phyloP scores from a whole-genome alignment of 2,888 invertebrate species.

The Lepas anatifera region DNA sequence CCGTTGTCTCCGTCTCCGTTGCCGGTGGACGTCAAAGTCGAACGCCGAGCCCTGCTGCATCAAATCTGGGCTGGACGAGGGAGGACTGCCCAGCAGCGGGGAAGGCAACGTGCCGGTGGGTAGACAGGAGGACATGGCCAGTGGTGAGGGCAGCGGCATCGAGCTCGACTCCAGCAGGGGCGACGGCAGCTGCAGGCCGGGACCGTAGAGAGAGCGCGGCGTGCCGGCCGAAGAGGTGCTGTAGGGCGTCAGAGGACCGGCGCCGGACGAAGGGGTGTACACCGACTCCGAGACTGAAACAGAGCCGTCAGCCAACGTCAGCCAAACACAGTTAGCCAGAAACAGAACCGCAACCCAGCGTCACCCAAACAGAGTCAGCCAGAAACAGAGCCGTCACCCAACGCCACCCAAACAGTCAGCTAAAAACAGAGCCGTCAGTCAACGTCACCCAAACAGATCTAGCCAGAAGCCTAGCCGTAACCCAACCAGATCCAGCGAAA shows the following conservation, averaged over 20 bases:
- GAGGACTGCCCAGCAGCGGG: slow-evolving; percentile 19
- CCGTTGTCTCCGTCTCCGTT: neutral
- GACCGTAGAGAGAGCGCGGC: neutral
- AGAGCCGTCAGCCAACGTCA: neutral
- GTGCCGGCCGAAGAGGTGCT: neutral
- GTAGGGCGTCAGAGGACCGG: neutral
- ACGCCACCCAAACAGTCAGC: no score
- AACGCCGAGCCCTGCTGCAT: neutral
- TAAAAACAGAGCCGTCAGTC: neutral
- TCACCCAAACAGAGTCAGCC: no score
- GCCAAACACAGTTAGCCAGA: no score
- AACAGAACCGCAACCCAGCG: no score
- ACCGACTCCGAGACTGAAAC: neutral
- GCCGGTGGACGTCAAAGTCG: slow-evolving; percentile 1
- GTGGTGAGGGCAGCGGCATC: no score
- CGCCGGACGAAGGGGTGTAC: neutral
- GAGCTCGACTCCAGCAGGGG: slow-evolving; percentile 1
- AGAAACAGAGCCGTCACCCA: no score
- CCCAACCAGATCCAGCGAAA: no score
- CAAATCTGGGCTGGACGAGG: slow-evolving; percentile 14
- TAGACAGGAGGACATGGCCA: no score
- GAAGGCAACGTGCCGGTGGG: slow-evolving; percentile 17
- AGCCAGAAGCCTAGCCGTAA: no score
- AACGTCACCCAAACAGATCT: no score
- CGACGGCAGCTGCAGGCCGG: neutral